These are phyloP conservation scores for Pseudoatta argentina DNA, from an alignment of 1,140 invertebrate species.

Conservation along the genomic window DNA sequence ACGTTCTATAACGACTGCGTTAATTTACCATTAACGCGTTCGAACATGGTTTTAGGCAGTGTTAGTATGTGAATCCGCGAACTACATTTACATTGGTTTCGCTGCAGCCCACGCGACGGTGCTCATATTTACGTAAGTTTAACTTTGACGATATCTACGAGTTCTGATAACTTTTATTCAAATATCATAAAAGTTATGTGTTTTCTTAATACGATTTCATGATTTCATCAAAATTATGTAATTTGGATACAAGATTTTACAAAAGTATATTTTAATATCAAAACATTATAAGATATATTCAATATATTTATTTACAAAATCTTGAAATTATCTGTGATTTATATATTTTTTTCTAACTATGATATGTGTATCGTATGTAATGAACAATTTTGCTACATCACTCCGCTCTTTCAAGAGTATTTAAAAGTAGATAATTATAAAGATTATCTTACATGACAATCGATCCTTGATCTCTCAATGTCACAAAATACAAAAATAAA, in stretches of 20 bases:
- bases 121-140: constrained; percentile 66
- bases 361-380: background rate
- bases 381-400: background rate
- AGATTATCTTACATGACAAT: background rate
- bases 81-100: constrained; percentile 60
- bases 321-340: constrained; percentile 10
- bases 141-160: constrained; percentile 62
- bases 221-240: constrained; percentile 16
- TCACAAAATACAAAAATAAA: background rate
- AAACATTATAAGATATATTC: background rate
- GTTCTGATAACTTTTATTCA: constrained; percentile 62
- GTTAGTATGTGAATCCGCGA: constrained; percentile 57
- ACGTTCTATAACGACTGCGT: constrained; percentile 59
- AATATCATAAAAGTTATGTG: constrained; percentile 47
- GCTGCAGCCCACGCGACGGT: constrained; percentile 37
- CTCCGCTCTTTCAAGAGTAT: background rate
- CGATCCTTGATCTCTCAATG: background rate
- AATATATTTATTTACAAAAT: background rate
- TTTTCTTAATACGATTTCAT: constrained; percentile 22
- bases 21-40: constrained; percentile 64
- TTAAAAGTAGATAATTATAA: background rate
- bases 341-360: background rate
- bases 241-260: constrained; percentile 1
- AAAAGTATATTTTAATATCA: background rate
- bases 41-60: constrained; percentile 62